phyloP scores from a whole-genome alignment of 2,888 invertebrate genomes.

The Machimus rusticus region DNA sequence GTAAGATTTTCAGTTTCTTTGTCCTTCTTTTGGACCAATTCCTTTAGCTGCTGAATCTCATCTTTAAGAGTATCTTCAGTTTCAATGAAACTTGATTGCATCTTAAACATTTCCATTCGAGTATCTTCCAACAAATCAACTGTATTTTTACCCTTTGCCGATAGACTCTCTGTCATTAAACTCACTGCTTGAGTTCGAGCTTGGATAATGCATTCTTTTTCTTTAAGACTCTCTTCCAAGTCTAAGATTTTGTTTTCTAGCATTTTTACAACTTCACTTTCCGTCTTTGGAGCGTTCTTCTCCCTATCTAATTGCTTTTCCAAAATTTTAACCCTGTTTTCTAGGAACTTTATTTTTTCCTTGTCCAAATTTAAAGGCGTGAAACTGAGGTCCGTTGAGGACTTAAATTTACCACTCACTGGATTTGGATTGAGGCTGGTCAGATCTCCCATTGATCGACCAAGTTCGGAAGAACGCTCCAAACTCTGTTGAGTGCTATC shows the following conservation, averaged over 20 bases:
- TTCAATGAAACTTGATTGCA: slow-evolving; percentile 79
- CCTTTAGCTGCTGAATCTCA: slow-evolving; percentile 68
- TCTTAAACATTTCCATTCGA: slow-evolving; percentile 77
- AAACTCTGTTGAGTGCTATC: slow-evolving; percentile 64
- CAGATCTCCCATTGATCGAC: slow-evolving; percentile 61
- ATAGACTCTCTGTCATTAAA: slow-evolving; percentile 76
- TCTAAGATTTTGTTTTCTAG: slow-evolving; percentile 69
- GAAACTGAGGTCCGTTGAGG: slow-evolving; percentile 56
- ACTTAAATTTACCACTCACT: slow-evolving; percentile 56
- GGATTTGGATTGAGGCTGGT: slow-evolving; percentile 49
- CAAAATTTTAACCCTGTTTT: slow-evolving; percentile 58
- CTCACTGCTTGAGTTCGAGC: slow-evolving; percentile 81
- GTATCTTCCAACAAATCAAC: slow-evolving; percentile 79
- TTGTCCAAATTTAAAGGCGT: slow-evolving; percentile 55
- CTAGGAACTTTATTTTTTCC: slow-evolving; percentile 58
- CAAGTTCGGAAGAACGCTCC: slow-evolving; percentile 57
- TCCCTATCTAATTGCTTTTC: slow-evolving; percentile 59
- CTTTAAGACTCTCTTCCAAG: slow-evolving; percentile 80
- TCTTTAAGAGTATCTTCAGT: slow-evolving; percentile 76
- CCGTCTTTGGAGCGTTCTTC: slow-evolving; percentile 31
- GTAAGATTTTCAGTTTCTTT: slow-evolving; percentile 67
- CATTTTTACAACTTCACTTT: slow-evolving; percentile 44
- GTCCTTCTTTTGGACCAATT: slow-evolving; percentile 67
- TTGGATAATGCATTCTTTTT: slow-evolving; percentile 84
- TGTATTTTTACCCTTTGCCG: slow-evolving; percentile 70